phyloP scores from a whole-genome alignment of 2,888 invertebrate genomes.

The Tineola bisselliella region DNA sequence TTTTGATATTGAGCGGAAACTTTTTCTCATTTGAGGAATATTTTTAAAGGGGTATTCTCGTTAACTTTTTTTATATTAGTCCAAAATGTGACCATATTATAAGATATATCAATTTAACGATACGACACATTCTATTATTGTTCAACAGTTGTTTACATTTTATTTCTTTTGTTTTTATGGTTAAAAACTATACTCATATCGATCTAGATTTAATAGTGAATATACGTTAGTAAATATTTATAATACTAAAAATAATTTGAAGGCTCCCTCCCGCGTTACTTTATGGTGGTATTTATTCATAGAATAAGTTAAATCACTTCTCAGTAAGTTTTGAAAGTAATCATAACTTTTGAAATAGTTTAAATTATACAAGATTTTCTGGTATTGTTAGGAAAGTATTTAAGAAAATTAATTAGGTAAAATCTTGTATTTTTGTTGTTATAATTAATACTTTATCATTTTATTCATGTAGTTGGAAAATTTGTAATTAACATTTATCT shows the following conservation, averaged over 20 bases:
- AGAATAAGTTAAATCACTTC: slow-evolving; percentile 1
- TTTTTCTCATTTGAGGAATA: too few species aligned
- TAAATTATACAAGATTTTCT: neutral
- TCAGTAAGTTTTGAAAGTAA: neutral
- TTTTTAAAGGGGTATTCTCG: too few species aligned
- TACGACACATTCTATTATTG: too few species aligned
- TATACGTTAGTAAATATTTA: neutral
- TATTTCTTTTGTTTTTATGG: too few species aligned
- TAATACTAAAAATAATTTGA: too few species aligned
- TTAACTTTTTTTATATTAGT: too few species aligned
- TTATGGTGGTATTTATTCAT: neutral
- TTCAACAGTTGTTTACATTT: too few species aligned
- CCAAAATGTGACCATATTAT: too few species aligned
- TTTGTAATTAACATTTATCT: neutral
- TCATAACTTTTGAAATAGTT: slow-evolving; percentile 1
- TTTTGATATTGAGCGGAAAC: neutral
- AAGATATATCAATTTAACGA: too few species aligned
- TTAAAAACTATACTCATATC: too few species aligned
- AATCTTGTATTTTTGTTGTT: neutral
- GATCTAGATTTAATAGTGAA: too few species aligned
- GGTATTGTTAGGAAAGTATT: slow-evolving; percentile 1
- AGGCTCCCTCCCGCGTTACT: neutral
- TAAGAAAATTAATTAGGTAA: neutral
- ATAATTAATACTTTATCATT: neutral
- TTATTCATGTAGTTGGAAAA: neutral